A percentile compares a stretch with the other conserved stretches of the same genome.
These are phyloP conservation scores for Semicossyphus pulcher DNA, from an alignment of 2,113 vertebrate species.

Conservation along the genomic window DNA sequence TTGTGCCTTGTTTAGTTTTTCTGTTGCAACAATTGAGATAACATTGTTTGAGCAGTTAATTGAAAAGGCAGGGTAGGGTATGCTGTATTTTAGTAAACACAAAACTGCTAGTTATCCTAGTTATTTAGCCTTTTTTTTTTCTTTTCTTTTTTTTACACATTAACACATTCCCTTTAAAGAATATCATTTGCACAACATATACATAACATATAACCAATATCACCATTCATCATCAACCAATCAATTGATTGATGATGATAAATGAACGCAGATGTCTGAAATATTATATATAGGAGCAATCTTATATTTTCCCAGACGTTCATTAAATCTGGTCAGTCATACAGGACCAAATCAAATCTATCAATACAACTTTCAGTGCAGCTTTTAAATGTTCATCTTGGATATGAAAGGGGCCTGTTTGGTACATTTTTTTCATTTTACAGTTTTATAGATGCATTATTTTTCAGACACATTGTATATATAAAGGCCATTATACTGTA, in stretches of 20 bases:
- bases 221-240: background rate
- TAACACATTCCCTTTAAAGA: conserved; percentile 37
- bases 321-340: background rate
- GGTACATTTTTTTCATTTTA: background rate
- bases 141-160: too few relatives aligned
- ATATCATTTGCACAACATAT: conserved; percentile 9
- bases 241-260: too few relatives aligned
- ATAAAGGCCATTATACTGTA: background rate
- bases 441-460: too few relatives aligned
- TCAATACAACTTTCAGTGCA: background rate
- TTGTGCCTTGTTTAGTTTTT: conserved; percentile 62
- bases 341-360: conserved; percentile 7
- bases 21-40: background rate
- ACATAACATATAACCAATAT: background rate
- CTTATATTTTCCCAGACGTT: background rate
- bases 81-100: background rate
- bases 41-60: background rate
- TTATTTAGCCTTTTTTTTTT: background rate
- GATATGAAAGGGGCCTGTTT: background rate
- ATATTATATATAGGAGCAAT: background rate
- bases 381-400: background rate
- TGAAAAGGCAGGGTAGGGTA: background rate
- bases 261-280: conserved; percentile 3
- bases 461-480: background rate
- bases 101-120: background rate